Percentiles rank a stretch among this genome's conserved stretches.
Evolutionary conservation across 2,797 vertebrate species (phyloP).

Genomic region (Octomys mimax): DNA sequence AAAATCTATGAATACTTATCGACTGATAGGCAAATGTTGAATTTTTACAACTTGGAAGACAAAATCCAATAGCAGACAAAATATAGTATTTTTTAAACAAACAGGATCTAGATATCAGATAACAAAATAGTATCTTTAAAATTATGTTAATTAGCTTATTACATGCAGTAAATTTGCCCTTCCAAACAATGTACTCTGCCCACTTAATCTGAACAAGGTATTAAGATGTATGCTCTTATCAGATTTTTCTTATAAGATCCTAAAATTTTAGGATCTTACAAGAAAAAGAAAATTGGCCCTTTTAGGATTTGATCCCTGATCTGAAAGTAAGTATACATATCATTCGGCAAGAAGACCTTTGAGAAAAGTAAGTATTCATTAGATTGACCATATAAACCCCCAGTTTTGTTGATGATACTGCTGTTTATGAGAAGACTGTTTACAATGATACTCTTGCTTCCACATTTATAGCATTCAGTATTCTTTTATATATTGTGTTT

Average conservation of each 20-base stretch:
- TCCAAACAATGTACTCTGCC: neutral
- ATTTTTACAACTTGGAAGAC: neutral
- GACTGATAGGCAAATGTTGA: neutral
- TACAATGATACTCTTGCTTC: neutral
- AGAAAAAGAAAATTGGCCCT: neutral
- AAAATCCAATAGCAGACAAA: conserved; percentile 25
- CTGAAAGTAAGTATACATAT: neutral
- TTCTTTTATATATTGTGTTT: neutral
- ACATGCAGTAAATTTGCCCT: neutral
- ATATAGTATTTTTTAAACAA: neutral
- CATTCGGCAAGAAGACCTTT: neutral
- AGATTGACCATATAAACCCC: neutral
- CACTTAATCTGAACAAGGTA: neutral
- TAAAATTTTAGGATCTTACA: too few species aligned
- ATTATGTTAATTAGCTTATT: neutral
- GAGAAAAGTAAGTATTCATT: neutral
- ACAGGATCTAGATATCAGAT: neutral
- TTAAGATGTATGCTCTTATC: neutral
- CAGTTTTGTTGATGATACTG: neutral
- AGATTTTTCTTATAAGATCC: neutral
- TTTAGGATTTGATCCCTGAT: neutral
- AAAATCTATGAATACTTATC: neutral
- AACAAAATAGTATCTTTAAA: neutral
- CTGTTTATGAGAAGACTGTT: neutral
- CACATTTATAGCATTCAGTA: neutral